Evolutionary conservation across 1,140 invertebrate genomes (phyloP).

Genomic region (Hermetia illucens): DNA sequence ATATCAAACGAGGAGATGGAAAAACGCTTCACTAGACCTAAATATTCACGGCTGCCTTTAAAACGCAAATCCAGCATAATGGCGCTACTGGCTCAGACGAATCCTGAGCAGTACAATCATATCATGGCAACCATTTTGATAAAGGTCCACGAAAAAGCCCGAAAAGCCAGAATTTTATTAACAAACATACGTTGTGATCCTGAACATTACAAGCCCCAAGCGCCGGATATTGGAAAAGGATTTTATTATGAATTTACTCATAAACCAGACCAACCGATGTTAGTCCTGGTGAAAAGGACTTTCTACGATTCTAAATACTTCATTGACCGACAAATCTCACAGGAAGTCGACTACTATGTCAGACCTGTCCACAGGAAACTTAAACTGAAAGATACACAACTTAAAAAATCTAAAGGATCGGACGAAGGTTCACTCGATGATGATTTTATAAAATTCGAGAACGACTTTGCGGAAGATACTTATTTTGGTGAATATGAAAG

Average conservation of each 20-base stretch:
- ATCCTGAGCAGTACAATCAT: slow-evolving; percentile 9
- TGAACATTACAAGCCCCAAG: slow-evolving; percentile 10
- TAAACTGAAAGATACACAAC: too few relatives aligned
- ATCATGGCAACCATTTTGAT: slow-evolving; percentile 32
- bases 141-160: slow-evolving; percentile 37
- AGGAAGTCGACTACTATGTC: slow-evolving; percentile 7
- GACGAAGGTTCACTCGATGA: too few relatives aligned
- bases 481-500: too few relatives aligned
- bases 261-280: slow-evolving; percentile 21
- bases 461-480: too few relatives aligned
- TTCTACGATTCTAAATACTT: slow-evolving; percentile 10
- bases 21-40: too few relatives aligned
- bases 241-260: slow-evolving; percentile 19
- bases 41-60: too few relatives aligned
- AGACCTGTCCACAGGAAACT: too few relatives aligned
- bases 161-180: slow-evolving; percentile 36
- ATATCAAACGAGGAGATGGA: too few relatives aligned
- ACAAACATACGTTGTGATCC: slow-evolving; percentile 19
- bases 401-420: too few relatives aligned
- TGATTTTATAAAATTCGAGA: too few relatives aligned
- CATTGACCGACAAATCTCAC: neutral
- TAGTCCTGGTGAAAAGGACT: slow-evolving; percentile 23
- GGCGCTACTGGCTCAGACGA: slow-evolving; percentile 12
- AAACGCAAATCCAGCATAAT: too few relatives aligned
- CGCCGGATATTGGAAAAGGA: slow-evolving; percentile 10